Evolutionary conservation across 2,797 vertebrate genomes (phyloP), one percentile per base, ranked within the genome.

Genomic region (Molossus alvarezi): DNA sequence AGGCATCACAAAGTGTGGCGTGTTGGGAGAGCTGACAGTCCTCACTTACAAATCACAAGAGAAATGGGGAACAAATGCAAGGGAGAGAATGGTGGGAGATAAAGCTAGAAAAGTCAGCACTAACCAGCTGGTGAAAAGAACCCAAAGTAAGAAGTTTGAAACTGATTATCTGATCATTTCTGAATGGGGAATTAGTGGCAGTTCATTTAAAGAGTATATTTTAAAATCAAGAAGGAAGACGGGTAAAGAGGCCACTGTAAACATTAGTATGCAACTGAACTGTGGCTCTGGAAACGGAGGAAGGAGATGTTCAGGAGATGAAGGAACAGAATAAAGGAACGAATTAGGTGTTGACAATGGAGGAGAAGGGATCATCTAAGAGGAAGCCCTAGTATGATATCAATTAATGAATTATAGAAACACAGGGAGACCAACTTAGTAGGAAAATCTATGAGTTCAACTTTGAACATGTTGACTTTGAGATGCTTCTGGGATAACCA

Each of bases 341-440:
- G 85, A 57, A 76, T 81, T 77, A 64, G 17, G 73, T 58, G 45
- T 23, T 85, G 11, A 91, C 9, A 27, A 71, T 5, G 5, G 21
- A 82, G 12, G 58, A 89, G 21, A 37, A 67, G 4, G 14, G 76
- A 60, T 57, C 9, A 11, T 21, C 27, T 80, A 57, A 72, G n/a
- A 45, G 51, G 57, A 90, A 73, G 80, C 29, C 25, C 6, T 81
- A 60, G 27, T 71, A 15, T 91, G 69, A 37, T 37, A 79, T n/a
- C 84, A 92, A 71, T 71, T 67, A 58, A 76, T 62, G 25, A 92
- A 73, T 82, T 41, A n/a, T 18, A 58, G 75, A 95, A 76, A 85
- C 64, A 45, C 1, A 81, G 21, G 13, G 5, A 76, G 14, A 62
- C 86, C 62, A 80, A 76, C 53, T 62, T 51, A 65, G 53, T 75